phyloP scores from a whole-genome alignment of 53 echinoderm and acorn worm genomes.

The Zoroaster sp. region DNA sequence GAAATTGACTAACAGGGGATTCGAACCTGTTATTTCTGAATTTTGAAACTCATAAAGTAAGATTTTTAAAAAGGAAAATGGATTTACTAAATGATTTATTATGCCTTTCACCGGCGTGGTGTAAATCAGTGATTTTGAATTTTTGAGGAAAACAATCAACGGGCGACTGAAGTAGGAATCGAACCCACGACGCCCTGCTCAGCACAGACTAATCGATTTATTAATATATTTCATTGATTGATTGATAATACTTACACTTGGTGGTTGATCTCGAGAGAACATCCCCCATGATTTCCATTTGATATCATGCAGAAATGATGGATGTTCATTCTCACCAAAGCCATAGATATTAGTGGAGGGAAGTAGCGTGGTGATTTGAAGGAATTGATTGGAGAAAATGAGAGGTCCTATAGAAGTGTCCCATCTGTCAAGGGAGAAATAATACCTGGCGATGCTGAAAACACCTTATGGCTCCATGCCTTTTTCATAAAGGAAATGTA shows the following conservation, averaged over 20 bases:
- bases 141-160: no score
- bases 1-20: no score
- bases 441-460: no score
- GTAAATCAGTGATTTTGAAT: no score
- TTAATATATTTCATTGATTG: neutral
- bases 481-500: no score
- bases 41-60: no score
- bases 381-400: slow-evolving; percentile 89
- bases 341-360: slow-evolving; percentile 87
- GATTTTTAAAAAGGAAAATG: no score
- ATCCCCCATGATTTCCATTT: slow-evolving; percentile 91
- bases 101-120: no score
- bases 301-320: slow-evolving; percentile 80
- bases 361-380: slow-evolving; percentile 78
- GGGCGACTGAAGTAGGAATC: neutral
- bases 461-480: no score
- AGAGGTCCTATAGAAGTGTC: slow-evolving; percentile 86
- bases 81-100: no score
- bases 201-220: neutral
- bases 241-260: slow-evolving; percentile 66
- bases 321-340: slow-evolving; percentile 92
- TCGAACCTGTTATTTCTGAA: no score
- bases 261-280: slow-evolving; percentile 88
- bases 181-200: neutral
- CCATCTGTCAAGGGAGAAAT: slow-evolving; percentile 59